A percentile compares a stretch with the other conserved stretches of the same genome.
Conservation (phyloP, 2,888 invertebrate genomes). For the Tenthredo amoena region DNA sequence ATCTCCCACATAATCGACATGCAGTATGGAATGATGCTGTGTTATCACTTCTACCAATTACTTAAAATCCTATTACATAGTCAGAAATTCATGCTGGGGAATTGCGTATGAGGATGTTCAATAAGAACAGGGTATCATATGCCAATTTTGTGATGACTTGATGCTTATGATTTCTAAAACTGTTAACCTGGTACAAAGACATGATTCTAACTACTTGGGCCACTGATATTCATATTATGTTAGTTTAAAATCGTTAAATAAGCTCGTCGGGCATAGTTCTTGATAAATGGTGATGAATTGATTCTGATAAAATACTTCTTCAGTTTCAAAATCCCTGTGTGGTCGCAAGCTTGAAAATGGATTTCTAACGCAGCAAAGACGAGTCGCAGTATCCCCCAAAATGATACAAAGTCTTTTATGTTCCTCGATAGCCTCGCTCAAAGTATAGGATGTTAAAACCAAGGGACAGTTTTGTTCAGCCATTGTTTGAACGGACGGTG, state of each 20-base stretch:
- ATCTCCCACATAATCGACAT: not conserved
- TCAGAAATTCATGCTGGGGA: not conserved
- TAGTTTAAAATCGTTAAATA: slow-evolving; percentile 42
- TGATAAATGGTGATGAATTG: slow-evolving; percentile 68
- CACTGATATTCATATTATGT: slow-evolving; percentile 28
- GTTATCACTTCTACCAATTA: not conserved
- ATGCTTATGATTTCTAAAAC: not conserved
- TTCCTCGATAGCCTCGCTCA: slow-evolving; percentile 65
- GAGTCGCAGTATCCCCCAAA: slow-evolving; percentile 58
- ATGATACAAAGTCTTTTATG: slow-evolving; percentile 64
- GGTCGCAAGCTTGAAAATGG: slow-evolving; percentile 69
- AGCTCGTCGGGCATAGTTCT: not conserved
- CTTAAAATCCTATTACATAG: not conserved
- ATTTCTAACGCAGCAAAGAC: slow-evolving; percentile 63
- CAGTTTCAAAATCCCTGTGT: slow-evolving; percentile 69
- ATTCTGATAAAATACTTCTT: slow-evolving; percentile 70
- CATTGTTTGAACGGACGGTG: slow-evolving; percentile 61
- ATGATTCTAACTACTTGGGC: not conserved
- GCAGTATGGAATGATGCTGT: slow-evolving; percentile 24
- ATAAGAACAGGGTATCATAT: not conserved
- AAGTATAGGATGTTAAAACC: slow-evolving; percentile 68
- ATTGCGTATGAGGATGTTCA: not conserved
- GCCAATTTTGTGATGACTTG: not conserved
- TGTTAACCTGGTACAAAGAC: not conserved
- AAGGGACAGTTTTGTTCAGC: slow-evolving; percentile 67